Evolutionary conservation across 2,888 invertebrate genomes (phyloP).

Genomic region (Pristionchus entomophagus): DNA sequence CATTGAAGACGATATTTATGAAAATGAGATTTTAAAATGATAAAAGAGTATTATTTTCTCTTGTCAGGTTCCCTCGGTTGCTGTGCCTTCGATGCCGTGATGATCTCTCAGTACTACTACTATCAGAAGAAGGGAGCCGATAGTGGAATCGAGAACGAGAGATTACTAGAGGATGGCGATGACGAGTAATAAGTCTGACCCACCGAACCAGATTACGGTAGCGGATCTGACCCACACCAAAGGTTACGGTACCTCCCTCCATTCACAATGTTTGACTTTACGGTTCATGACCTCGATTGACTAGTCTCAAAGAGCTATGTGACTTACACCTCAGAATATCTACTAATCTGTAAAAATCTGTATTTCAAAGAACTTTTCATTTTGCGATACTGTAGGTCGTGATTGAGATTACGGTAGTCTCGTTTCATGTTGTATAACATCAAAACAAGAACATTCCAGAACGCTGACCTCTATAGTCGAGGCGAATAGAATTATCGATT

Average conservation of each 20-base stretch:
- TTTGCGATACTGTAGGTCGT: neutral
- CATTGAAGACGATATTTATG: no score
- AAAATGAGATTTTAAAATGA: neutral
- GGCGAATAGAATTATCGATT: neutral
- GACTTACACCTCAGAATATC: neutral
- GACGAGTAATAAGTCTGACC: slow-evolving; percentile 32
- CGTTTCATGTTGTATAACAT: neutral
- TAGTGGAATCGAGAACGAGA: slow-evolving; percentile 34
- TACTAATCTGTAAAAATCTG: slow-evolving; percentile 28
- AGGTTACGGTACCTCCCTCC: neutral
- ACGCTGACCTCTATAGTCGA: neutral
- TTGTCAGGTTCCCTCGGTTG: slow-evolving; percentile 76
- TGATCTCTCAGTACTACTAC: slow-evolving; percentile 75
- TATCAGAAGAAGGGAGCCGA: slow-evolving; percentile 54
- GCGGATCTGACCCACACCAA: neutral
- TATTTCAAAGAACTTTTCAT: neutral
- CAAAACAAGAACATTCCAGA: neutral
- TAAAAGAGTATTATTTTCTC: neutral
- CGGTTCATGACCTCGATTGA: slow-evolving; percentile 10
- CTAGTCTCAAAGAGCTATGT: slow-evolving; percentile 19
- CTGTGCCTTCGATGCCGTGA: slow-evolving; percentile 77
- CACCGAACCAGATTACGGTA: slow-evolving; percentile 27
- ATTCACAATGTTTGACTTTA: neutral
- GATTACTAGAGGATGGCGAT: slow-evolving; percentile 48
- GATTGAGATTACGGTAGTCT: slow-evolving; percentile 31